Percentiles rank a stretch among this genome's conserved stretches.
Evolutionary conservation across 2,888 invertebrate genomes (phyloP).

Genomic region (Anaspis maculata): DNA sequence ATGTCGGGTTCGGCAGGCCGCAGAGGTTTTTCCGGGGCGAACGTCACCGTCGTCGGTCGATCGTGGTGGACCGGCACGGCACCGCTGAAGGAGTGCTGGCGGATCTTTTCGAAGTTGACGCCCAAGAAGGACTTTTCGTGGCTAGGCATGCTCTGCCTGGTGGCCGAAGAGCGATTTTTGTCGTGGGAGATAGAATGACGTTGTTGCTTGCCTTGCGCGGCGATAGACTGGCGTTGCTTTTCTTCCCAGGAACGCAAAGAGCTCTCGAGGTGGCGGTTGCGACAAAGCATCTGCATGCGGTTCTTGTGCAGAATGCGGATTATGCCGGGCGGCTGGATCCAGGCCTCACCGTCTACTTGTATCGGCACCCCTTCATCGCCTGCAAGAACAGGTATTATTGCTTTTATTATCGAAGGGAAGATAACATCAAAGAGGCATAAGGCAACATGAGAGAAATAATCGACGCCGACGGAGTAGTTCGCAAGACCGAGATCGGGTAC

Average conservation of each 20-base stretch:
- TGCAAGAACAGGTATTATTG: too few species aligned
- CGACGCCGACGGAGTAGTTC: too few species aligned
- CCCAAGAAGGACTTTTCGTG: slow-evolving; percentile 39
- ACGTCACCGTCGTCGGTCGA: slow-evolving; percentile 31
- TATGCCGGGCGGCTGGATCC: slow-evolving; percentile 95
- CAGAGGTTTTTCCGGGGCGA: slow-evolving; percentile 34
- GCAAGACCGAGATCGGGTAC: too few species aligned
- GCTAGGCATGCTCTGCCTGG: slow-evolving; percentile 40
- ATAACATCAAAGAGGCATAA: too few species aligned
- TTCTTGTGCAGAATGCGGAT: slow-evolving; percentile 95
- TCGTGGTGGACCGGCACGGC: slow-evolving; percentile 29
- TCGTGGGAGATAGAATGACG: slow-evolving; percentile 39
- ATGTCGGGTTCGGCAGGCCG: slow-evolving; percentile 38
- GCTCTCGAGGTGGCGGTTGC: slow-evolving; percentile 84
- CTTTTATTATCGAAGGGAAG: too few species aligned
- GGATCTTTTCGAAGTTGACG: slow-evolving; percentile 38
- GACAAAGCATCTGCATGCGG: slow-evolving; percentile 90
- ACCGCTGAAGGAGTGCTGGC: slow-evolving; percentile 42
- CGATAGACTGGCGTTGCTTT: slow-evolving; percentile 59
- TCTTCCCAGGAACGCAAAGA: slow-evolving; percentile 84
- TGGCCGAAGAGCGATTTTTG: slow-evolving; percentile 36
- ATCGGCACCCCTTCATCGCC: slow-evolving; percentile 88
- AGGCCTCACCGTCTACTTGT: slow-evolving; percentile 96
- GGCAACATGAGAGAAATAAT: too few species aligned
- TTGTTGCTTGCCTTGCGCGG: slow-evolving; percentile 44